These are phyloP conservation scores for Caranx ignobilis DNA, from an alignment of 2,113 vertebrate species.

Conservation along the genomic window DNA sequence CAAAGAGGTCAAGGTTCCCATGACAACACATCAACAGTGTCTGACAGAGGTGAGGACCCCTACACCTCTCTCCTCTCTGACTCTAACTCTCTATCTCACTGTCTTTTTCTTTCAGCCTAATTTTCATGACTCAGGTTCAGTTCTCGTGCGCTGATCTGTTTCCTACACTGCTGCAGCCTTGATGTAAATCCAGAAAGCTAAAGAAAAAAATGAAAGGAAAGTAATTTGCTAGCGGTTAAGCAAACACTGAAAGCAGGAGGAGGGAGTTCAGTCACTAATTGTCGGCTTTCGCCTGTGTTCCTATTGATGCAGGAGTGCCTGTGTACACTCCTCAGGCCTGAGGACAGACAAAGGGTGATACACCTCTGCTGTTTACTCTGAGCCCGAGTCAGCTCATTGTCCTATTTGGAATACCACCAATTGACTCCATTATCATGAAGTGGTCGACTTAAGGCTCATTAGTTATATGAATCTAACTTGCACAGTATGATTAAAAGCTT, in stretches of 20 bases:
- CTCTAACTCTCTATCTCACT: neutral
- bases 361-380: neutral
- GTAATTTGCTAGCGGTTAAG: neutral
- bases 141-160: neutral
- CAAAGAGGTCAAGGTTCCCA: neutral
- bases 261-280: slow-evolving; percentile 1
- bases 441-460: neutral
- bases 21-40: neutral
- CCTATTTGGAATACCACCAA: neutral
- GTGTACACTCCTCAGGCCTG: slow-evolving; percentile 33
- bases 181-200: neutral
- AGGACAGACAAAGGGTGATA: slow-evolving; percentile 33
- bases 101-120: neutral
- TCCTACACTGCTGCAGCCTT: neutral
- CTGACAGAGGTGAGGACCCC: neutral
- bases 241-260: slow-evolving; percentile 5
- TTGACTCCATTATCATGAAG: neutral
- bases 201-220: neutral
- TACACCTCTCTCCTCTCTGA: neutral
- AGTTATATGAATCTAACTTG: neutral
- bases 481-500: neutral
- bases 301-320: slow-evolving; percentile 21
- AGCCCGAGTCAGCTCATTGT: slow-evolving; percentile 5
- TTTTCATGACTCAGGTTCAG: neutral
- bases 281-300: neutral